Evolutionary conservation across 2,888 invertebrate species (phyloP).

Genomic region (Schizaphis graminum): DNA sequence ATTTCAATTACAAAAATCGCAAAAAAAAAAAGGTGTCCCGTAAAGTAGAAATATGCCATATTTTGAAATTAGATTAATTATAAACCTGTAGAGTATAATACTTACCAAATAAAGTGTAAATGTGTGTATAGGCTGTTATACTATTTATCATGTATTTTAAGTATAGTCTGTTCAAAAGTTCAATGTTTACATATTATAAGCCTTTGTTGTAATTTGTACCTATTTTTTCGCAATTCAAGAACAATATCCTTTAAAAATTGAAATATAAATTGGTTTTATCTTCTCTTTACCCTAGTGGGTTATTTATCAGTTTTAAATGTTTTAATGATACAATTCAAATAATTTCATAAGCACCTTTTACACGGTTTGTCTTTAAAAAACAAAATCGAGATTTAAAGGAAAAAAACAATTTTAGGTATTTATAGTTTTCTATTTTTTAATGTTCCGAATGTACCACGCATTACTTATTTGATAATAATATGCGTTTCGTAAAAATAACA

Average conservation of each 20-base stretch:
- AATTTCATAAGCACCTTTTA: neutral
- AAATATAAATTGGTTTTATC: neutral
- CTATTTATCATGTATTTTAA: neutral
- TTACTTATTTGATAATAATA: neutral
- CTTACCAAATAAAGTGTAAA: too few relatives aligned
- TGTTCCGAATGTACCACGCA: neutral
- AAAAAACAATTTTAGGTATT: neutral
- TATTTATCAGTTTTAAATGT: neutral
- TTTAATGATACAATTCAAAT: neutral
- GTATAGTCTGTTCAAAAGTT: neutral
- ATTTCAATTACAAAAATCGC: too few relatives aligned
- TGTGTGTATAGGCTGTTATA: too few relatives aligned
- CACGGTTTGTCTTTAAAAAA: neutral
- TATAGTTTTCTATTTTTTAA: constrained; percentile 8
- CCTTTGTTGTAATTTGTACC: neutral
- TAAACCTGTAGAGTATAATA: too few relatives aligned
- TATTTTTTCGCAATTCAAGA: neutral
- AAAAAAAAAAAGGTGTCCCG: too few relatives aligned
- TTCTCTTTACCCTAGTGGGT: neutral
- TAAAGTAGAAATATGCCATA: too few relatives aligned
- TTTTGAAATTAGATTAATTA: too few relatives aligned
- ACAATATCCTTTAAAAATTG: neutral
- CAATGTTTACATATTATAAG: neutral
- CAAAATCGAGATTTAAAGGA: neutral
- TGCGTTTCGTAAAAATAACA: neutral